Percentiles rank a stretch among this genome's conserved stretches.
These are phyloP conservation scores for Leptopilina myrica DNA, from an alignment of 2,888 invertebrate species.

Conservation along the genomic window DNA sequence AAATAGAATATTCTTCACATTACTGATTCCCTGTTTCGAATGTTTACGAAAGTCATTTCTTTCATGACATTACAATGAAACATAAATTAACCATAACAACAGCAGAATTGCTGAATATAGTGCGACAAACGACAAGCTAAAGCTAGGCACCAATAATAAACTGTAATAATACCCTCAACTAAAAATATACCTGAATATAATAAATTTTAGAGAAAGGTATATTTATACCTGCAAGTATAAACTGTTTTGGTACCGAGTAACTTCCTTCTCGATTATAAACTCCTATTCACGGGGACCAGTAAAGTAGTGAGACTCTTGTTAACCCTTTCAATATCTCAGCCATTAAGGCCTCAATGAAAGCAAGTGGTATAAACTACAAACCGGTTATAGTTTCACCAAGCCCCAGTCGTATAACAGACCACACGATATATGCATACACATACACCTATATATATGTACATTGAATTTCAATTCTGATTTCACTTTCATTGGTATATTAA, in stretches of 20 bases:
- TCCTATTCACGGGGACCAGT: constrained; percentile 59
- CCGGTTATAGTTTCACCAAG: constrained; percentile 12
- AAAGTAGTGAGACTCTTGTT: constrained; percentile 61
- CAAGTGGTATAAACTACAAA: constrained; percentile 39
- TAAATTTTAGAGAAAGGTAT: too few species aligned
- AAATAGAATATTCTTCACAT: constrained; percentile 34
- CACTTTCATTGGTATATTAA: too few species aligned
- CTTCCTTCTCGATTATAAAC: constrained; percentile 45
- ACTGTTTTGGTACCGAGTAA: constrained; percentile 4
- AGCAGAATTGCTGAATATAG: too few species aligned
- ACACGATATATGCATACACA: too few species aligned
- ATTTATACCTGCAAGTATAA: too few species aligned
- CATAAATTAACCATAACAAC: background rate
- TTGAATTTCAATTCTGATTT: too few species aligned
- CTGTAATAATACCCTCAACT: too few species aligned
- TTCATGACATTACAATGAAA: constrained; percentile 53
- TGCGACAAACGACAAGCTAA: background rate
- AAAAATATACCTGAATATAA: background rate
- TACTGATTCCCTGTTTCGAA: constrained; percentile 52
- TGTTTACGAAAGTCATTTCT: constrained; percentile 63
- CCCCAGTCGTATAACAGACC: background rate
- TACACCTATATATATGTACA: too few species aligned
- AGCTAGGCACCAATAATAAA: too few species aligned
- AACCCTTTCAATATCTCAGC: constrained; percentile 57
- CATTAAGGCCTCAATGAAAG: constrained; percentile 1